phyloP scores from a whole-genome alignment of 2,113 vertebrate species.

The Sigmodon hispidus region DNA sequence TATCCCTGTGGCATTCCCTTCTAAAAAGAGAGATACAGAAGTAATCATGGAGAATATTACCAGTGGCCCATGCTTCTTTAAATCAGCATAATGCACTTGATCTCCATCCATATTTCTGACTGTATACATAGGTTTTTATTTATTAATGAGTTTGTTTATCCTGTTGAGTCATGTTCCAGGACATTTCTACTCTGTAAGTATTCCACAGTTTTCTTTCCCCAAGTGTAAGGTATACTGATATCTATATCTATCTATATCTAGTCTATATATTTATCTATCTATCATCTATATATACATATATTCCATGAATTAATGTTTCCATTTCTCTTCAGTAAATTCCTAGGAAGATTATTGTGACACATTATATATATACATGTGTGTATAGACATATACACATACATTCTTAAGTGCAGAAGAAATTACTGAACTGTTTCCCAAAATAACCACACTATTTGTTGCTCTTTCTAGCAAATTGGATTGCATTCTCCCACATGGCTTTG shows the following conservation, averaged over 20 bases:
- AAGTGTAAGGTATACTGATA: background rate
- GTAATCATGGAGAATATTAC: background rate
- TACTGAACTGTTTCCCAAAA: background rate
- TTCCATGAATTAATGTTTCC: background rate
- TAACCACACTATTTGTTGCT: background rate
- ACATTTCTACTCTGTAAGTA: background rate
- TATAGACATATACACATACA: too few relatives aligned
- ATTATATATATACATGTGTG: background rate
- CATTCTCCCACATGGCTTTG: background rate
- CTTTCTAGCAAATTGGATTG: background rate
- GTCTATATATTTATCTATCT: too few relatives aligned
- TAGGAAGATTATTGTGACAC: background rate
- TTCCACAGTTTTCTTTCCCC: background rate
- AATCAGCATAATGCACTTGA: background rate
- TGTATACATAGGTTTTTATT: background rate
- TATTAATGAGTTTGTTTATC: background rate
- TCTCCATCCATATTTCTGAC: background rate
- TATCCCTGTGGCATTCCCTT: background rate
- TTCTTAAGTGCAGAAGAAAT: background rate
- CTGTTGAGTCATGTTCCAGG: background rate
- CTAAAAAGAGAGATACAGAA: background rate
- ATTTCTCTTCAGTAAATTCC: background rate
- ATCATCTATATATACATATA: too few relatives aligned
- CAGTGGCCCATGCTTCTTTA: background rate
- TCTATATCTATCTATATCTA: background rate